These are phyloP conservation scores for Ia io DNA, from an alignment of 2,113 vertebrate species.

Conservation along the genomic window DNA sequence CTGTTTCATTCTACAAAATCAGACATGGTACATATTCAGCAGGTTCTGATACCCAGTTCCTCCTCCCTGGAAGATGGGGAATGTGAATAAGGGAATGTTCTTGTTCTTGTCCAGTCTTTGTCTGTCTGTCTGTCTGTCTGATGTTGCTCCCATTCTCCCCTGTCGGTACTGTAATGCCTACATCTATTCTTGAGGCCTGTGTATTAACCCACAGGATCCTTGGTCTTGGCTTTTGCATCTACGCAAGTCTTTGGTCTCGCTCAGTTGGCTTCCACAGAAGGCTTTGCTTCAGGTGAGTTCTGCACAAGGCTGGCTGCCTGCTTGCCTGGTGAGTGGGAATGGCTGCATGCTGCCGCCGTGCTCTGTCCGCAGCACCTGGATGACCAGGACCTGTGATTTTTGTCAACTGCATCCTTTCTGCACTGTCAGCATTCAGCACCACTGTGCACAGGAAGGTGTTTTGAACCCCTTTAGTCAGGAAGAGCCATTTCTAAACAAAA, in stretches of 20 bases:
- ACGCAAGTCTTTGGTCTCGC: neutral
- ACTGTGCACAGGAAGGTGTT: neutral
- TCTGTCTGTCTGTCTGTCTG: slow-evolving; percentile 27
- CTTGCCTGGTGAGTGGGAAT: neutral
- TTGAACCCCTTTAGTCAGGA: slow-evolving; percentile 36
- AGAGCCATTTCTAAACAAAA: slow-evolving; percentile 14
- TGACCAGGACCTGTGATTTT: neutral
- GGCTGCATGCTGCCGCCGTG: slow-evolving; percentile 61
- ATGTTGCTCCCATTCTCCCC: neutral
- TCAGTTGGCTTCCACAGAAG: neutral
- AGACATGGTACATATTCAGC: neutral
- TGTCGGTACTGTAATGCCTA: slow-evolving; percentile 13
- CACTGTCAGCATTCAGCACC: neutral
- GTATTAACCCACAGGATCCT: neutral
- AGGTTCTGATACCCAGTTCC: neutral
- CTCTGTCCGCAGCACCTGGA: neutral
- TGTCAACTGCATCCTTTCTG: neutral
- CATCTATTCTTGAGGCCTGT: neutral
- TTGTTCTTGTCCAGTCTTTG: neutral
- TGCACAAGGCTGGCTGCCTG: slow-evolving; percentile 42
- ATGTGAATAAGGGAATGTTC: neutral
- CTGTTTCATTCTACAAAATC: neutral
- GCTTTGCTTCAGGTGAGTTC: slow-evolving; percentile 31
- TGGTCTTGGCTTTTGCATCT: slow-evolving; percentile 5
- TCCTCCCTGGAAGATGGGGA: neutral